Evolutionary conservation across 2,113 vertebrate species (phyloP), one percentile per base, ranked within the genome.

Genomic region (Xenotilapia caudafasciata): DNA sequence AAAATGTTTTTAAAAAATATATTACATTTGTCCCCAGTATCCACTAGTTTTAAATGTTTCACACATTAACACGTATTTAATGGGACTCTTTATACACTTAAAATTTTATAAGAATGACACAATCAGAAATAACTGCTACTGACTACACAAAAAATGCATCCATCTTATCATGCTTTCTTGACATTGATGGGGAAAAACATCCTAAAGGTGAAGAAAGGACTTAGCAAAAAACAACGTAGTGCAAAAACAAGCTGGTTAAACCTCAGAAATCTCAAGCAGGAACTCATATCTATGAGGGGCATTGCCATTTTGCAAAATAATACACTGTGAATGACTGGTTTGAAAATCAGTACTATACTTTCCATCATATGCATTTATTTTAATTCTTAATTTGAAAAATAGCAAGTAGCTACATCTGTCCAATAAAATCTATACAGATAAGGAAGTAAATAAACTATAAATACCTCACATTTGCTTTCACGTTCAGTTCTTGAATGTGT

Each of bases 331-430:
- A 75, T 75, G 9, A 47, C 40, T 28, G 40, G 23, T 28, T 75
- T 75, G 9, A 47, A 10, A 75, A 47, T 75, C 70, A 75, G 9
- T 7, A 17, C 2, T 75, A 75, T 75, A 75, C 70, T 75, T 75
- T 75, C 15, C 42, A 31, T 75, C 70, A 47, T 28, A n/a, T 5
- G 42, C 70, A 49, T 49, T 47, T 47, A 49, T 49, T 49, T 49
- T n/a, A n/a, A n/a, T 19, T 77, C 15, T 47, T 49, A 49, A 53
- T 53, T 81, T 81, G 54, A 65, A 53, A 51, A 65, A 49, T 35
- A 21, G 4, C 23, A 19, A 31, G 55, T 15, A 28, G 12, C 7
- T 19, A 8, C n/a, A 21, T 5, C 7, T 49, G 4, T 21, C 56
- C 13, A n/a, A 15, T 62, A 15, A 33, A 75, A 7, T 49, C 9